These are phyloP conservation scores for Lasioglossum oenotherae DNA, from an alignment of 2,888 invertebrate species.

Conservation along the genomic window DNA sequence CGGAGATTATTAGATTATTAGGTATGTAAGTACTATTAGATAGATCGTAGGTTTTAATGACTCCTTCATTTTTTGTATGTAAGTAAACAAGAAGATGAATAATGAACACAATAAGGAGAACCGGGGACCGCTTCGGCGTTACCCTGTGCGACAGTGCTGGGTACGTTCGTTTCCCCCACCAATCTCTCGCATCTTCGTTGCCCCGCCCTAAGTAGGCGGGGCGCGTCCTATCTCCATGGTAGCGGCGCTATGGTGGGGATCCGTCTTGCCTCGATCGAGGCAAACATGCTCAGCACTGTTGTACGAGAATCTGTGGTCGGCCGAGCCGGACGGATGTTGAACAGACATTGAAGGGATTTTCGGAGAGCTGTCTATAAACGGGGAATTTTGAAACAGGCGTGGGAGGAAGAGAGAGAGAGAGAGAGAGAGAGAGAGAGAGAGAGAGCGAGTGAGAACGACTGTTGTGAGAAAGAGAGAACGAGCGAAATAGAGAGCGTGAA, in stretches of 20 bases:
- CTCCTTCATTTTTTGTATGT: conserved; percentile 60
- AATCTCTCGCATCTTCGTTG: no score
- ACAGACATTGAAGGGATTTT: conserved; percentile 21
- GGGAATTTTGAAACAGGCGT: conserved; percentile 15
- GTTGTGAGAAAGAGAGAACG: conserved; percentile 6
- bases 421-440: not conserved
- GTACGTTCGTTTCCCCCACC: no score
- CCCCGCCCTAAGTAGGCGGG: no score
- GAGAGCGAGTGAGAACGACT: conserved; percentile 3
- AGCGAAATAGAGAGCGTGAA: conserved; percentile 8
- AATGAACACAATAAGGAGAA: conserved; percentile 24
- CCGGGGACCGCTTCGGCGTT: conserved; percentile 50
- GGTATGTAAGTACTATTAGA: conserved; percentile 71
- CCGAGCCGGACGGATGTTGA: conserved; percentile 61
- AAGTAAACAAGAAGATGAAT: conserved; percentile 44
- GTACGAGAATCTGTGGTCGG: conserved; percentile 66
- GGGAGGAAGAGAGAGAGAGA: not conserved
- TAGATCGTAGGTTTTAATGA: conserved; percentile 70
- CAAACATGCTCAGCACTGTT: no score
- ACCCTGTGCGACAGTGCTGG: conserved; percentile 1
- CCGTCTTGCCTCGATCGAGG: no score
- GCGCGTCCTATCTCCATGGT: no score
- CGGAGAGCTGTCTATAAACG: conserved; percentile 14
- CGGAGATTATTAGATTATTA: conserved; percentile 83
- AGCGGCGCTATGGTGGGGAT: no score